These are phyloP conservation scores for Ploceus nigricollis DNA, from an alignment of 2,113 vertebrate species.

Conservation along the genomic window DNA sequence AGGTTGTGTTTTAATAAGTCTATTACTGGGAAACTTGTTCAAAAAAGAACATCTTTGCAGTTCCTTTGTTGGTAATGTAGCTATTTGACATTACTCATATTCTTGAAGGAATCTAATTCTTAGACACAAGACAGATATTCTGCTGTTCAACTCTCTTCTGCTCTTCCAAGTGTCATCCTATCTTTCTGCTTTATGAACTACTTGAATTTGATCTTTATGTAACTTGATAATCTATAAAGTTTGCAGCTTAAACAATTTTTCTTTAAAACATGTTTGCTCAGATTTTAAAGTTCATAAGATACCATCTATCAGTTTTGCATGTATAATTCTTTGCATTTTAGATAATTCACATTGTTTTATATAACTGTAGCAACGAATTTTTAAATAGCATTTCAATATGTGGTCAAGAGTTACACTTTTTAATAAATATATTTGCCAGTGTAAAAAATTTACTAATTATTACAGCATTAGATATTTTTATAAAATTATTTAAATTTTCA, in stretches of 20 bases:
- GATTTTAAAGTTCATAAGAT: slow-evolving; percentile 13
- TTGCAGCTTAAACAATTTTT: not conserved
- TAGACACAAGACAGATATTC: not conserved
- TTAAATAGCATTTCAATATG: slow-evolving; percentile 29
- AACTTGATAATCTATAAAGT: slow-evolving; percentile 1
- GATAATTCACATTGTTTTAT: slow-evolving; percentile 28
- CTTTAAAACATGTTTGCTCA: slow-evolving; percentile 29
- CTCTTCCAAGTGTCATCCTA: not conserved
- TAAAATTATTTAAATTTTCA: slow-evolving; percentile 52
- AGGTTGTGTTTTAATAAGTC: not conserved
- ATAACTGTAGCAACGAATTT: not conserved
- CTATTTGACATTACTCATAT: slow-evolving; percentile 29
- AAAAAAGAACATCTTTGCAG: slow-evolving; percentile 19
- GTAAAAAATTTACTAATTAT: slow-evolving; percentile 24
- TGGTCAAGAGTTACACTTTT: not conserved
- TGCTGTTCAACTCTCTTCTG: not conserved
- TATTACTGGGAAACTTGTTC: not conserved
- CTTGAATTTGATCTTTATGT: not conserved
- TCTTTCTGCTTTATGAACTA: slow-evolving; percentile 22
- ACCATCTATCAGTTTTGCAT: not conserved
- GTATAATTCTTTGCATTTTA: slow-evolving; percentile 18
- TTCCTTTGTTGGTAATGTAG: not conserved
- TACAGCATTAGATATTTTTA: slow-evolving; percentile 49
- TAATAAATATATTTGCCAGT: not conserved
- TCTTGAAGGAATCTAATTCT: slow-evolving; percentile 51